A percentile compares a stretch with the other conserved stretches of the same genome.
Evolutionary conservation across 1,140 invertebrate species (phyloP).

Genomic region (Pogonus chalceus): DNA sequence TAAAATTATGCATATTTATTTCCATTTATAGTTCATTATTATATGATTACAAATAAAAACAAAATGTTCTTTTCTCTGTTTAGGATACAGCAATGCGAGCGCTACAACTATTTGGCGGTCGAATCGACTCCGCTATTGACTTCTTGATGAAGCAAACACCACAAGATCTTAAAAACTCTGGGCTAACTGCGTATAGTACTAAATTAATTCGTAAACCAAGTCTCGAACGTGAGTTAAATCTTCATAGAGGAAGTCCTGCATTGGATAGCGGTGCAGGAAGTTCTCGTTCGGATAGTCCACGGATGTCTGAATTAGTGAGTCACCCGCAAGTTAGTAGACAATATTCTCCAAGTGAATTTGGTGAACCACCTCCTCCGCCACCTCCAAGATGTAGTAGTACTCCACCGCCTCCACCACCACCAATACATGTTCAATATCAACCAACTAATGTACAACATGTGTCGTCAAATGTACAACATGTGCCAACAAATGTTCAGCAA

Average conservation of each 20-base stretch:
- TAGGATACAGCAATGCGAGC: constrained; percentile 58
- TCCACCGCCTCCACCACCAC: constrained; percentile 59
- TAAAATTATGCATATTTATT: neutral
- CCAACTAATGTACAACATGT: constrained; percentile 34
- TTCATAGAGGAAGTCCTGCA: constrained; percentile 72
- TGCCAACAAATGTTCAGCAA: constrained; percentile 64
- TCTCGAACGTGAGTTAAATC: constrained; percentile 64
- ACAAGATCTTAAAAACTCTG: constrained; percentile 44
- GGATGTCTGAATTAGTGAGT: constrained; percentile 42
- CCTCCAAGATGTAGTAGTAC: constrained; percentile 51
- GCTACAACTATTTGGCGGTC: constrained; percentile 54
- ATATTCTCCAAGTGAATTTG: constrained; percentile 54
- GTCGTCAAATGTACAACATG: constrained; percentile 48
- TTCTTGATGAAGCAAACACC: constrained; percentile 54
- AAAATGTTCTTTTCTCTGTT: constrained; percentile 31
- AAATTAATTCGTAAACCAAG: constrained; percentile 79
- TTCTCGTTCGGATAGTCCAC: constrained; percentile 79
- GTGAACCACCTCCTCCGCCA: constrained; percentile 58
- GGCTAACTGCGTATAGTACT: constrained; percentile 4
- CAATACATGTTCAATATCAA: constrained; percentile 58
- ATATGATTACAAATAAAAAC: too few species aligned
- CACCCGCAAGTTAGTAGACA: constrained; percentile 44
- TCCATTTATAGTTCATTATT: too few species aligned
- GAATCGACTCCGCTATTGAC: constrained; percentile 58
- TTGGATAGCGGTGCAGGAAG: constrained; percentile 78